phyloP scores from a whole-genome alignment of 2,888 invertebrate genomes.

The Bugulina stolonifera region DNA sequence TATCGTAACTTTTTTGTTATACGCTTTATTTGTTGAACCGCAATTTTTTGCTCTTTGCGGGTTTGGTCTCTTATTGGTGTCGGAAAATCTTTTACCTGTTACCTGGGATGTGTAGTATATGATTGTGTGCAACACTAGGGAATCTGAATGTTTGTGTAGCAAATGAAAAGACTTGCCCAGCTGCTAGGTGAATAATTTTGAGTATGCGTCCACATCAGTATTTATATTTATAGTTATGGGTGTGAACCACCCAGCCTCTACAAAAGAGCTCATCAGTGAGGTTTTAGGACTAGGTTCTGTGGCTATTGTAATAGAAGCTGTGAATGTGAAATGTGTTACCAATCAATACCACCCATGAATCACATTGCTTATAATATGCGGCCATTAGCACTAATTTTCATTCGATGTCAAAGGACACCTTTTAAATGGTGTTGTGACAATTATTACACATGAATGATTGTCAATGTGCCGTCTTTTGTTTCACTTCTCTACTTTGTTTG shows the following conservation, averaged over 20 bases:
- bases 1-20: neutral
- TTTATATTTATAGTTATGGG: no score
- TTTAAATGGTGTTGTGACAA: slow-evolving; percentile 22
- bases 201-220: no score
- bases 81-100: neutral
- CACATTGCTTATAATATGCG: neutral
- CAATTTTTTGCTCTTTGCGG: neutral
- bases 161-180: no score
- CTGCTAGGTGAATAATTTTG: no score
- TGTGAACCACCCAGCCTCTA: no score
- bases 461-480: slow-evolving; percentile 18
- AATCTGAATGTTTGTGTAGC: no score
- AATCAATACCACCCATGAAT: slow-evolving; percentile 9
- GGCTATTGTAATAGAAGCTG: neutral
- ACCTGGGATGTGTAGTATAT: neutral
- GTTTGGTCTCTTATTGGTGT: neutral
- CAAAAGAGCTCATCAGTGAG: no score
- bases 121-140: no score
- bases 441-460: slow-evolving; percentile 12
- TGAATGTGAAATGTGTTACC: neutral
- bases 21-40: neutral
- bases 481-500: neutral
- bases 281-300: neutral
- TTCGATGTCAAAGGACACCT: neutral
- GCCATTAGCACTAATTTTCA: slow-evolving; percentile 23